These are phyloP conservation scores for Chascanopsetta lugubris DNA, from an alignment of 2,113 vertebrate genomes.

Conservation along the genomic window DNA sequence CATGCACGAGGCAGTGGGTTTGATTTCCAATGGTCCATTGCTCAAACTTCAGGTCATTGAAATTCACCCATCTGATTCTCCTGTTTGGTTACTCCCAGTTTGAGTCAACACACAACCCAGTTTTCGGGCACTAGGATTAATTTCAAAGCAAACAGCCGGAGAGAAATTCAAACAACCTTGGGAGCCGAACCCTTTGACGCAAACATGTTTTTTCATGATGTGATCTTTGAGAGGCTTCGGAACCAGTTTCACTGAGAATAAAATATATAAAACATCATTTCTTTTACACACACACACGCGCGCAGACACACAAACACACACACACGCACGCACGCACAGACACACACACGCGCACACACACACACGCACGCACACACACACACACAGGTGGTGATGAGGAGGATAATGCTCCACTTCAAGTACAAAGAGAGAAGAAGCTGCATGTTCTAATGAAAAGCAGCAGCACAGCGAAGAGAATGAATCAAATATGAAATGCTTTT, in stretches of 20 bases:
- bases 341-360: too few relatives aligned
- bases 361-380: too few relatives aligned
- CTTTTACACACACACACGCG: too few relatives aligned
- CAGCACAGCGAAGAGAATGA: not conserved
- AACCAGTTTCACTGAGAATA: not conserved
- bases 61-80: not conserved
- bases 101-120: slow-evolving; percentile 16
- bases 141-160: slow-evolving; percentile 26
- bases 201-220: not conserved
- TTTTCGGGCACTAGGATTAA: not conserved
- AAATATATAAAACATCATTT: too few relatives aligned
- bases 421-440: not conserved
- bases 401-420: not conserved
- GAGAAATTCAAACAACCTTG: slow-evolving; percentile 1
- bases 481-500: not conserved
- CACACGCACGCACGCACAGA: too few relatives aligned
- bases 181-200: not conserved
- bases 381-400: slow-evolving; percentile 7
- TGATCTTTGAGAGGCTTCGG: not conserved
- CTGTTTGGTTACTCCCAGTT: slow-evolving; percentile 26
- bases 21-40: not conserved
- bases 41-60: slow-evolving; percentile 12
- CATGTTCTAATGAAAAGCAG: not conserved
- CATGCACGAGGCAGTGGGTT: too few relatives aligned
- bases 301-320: too few relatives aligned